Evolutionary conservation across 2,888 invertebrate genomes (phyloP).

Genomic region (Idaea aversata): DNA sequence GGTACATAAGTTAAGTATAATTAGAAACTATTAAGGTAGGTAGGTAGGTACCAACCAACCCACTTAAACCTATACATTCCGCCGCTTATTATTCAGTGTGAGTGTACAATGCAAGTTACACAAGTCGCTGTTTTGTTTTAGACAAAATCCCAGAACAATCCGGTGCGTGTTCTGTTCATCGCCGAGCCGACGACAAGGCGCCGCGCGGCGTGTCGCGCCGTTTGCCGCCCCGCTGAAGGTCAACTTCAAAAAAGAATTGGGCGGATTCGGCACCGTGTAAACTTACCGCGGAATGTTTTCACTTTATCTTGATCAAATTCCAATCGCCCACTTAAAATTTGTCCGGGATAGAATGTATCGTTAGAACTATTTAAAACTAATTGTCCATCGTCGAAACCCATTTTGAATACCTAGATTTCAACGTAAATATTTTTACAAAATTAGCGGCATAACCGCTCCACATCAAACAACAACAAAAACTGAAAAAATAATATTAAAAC

Average conservation of each 20-base stretch:
- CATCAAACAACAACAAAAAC: neutral
- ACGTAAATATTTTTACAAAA: neutral
- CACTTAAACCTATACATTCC: neutral
- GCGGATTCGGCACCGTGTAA: neutral
- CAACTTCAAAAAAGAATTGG: neutral
- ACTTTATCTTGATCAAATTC: neutral
- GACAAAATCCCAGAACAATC: neutral
- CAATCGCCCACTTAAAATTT: conserved; percentile 2
- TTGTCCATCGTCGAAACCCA: conserved; percentile 2
- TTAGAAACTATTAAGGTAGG: no score
- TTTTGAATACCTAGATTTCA: neutral
- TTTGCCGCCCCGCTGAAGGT: neutral
- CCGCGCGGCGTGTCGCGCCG: neutral
- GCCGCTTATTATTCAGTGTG: neutral
- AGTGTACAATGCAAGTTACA: neutral
- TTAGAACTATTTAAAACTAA: conserved; percentile 1
- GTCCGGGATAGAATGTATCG: conserved; percentile 4
- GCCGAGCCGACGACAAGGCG: neutral
- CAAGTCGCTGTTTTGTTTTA: neutral
- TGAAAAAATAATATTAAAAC: neutral
- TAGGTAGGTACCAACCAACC: no score
- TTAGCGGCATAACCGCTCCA: neutral
- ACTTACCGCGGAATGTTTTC: neutral
- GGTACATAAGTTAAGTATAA: no score
- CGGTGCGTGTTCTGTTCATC: neutral